These are phyloP conservation scores for Ptychobarbus kaznakovi DNA, from an alignment of 2,797 vertebrate species.

Conservation along the genomic window DNA sequence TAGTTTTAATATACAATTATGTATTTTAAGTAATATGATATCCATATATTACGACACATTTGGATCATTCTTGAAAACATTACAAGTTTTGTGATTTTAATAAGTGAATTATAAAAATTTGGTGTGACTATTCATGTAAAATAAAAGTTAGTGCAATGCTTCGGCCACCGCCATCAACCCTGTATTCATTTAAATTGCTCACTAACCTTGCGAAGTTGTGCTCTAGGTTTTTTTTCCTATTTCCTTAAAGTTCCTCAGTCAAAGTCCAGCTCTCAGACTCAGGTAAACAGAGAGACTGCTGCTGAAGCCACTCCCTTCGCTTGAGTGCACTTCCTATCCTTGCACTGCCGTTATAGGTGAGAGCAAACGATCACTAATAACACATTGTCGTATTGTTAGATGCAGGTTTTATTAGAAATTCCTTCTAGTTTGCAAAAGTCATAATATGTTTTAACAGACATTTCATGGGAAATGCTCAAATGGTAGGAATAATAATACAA, in stretches of 20 bases:
- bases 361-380: not conserved
- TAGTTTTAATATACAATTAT: not conserved
- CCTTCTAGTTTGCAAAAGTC: not conserved
- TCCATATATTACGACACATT: not conserved
- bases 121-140: not conserved
- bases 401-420: not conserved
- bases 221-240: not conserved
- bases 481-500: not conserved
- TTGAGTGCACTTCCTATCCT: conserved; percentile 28
- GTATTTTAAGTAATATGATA: not conserved
- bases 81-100: not conserved
- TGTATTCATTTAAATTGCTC: not conserved
- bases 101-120: not conserved
- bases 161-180: not conserved
- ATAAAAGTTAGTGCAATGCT: not conserved
- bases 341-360: conserved; percentile 9
- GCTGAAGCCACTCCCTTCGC: conserved; percentile 51
- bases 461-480: not conserved
- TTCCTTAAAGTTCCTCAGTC: conserved; percentile 3
- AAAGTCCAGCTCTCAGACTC: conserved; percentile 28
- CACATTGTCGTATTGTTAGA: not conserved
- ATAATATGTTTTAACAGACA: not conserved
- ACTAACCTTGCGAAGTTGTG: conserved; percentile 53
- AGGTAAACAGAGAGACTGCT: conserved; percentile 49
- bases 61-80: not conserved